Evolutionary conservation across 2,888 invertebrate genomes (phyloP), one percentile per base, ranked within the genome.

Genomic region (Gisinianus flammeolus): DNA sequence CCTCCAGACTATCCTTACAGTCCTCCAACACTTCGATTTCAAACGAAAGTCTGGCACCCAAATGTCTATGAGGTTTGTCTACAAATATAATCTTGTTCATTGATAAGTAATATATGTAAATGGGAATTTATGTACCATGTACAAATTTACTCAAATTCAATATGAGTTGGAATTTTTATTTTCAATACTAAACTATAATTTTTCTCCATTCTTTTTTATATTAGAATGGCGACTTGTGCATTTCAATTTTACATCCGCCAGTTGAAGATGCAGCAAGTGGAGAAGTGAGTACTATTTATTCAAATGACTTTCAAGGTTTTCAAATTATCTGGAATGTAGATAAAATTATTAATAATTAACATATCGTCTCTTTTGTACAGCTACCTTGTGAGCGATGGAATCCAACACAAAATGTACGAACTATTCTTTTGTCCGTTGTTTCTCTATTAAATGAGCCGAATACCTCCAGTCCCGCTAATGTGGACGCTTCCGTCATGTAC

Each of bases 1-100:
- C 99, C 99, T 79, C 90, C 92, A 85, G 98, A 99, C 88, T 99
- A 99, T 89, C 99, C 99, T 77, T 99, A 99, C 89, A 97, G 97
- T 85, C 99, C 99, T 83, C 99, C 99, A 83, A 93, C 95, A 85
- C 94, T 99, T 89, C 92, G 97, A 86, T 99, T 99, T 90, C 91
- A 97, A 88, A 96, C 97, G 85, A 98, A 98, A 92, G 97, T 99
- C 85, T 99, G 98, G 98, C 99, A 99, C 90, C 99, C 99, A 84
- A 99, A 99, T 91, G 98, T 99, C 28, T 99, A 99, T 89, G 98
- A 98, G 93, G 96, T 96, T 89, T 92, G 92, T 89, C 8, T n/a
- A 26, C n/a, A 22, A 44, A 44, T 5, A 69, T 22, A 30, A 2
- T 16, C n/a, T n/a, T n/a, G n/a, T n/a, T n/a, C n/a, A n/a, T n/a